Percentiles rank a stretch among this genome's conserved stretches.
Evolutionary conservation across 2,888 invertebrate species (phyloP).

Genomic region (Andrena trimmerana): DNA sequence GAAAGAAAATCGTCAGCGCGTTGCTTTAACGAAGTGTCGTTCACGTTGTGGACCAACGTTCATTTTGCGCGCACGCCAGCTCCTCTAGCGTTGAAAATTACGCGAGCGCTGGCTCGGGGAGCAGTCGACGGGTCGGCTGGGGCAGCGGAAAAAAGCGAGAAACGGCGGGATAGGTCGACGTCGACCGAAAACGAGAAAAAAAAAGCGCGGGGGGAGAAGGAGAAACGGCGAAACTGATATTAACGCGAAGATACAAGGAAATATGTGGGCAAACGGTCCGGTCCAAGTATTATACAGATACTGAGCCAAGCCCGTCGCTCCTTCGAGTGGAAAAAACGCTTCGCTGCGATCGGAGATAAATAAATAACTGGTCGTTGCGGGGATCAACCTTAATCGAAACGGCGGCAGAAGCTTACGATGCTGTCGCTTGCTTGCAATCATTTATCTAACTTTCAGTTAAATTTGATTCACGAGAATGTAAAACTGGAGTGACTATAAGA

Average conservation of each 20-base stretch:
- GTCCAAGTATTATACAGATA: slow-evolving; percentile 30
- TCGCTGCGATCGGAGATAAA: slow-evolving; percentile 5
- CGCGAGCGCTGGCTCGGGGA: slow-evolving; percentile 42
- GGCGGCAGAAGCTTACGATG: neutral
- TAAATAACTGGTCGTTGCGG: slow-evolving; percentile 35
- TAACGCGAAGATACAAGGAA: slow-evolving; percentile 57
- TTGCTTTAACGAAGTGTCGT: slow-evolving; percentile 75
- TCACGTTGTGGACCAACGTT: slow-evolving; percentile 62
- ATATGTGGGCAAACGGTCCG: slow-evolving; percentile 34
- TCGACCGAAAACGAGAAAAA: slow-evolving; percentile 25
- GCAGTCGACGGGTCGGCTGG: slow-evolving; percentile 24
- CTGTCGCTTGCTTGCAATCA: neutral
- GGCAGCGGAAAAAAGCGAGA: slow-evolving; percentile 55
- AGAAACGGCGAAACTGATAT: slow-evolving; percentile 68
- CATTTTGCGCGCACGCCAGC: slow-evolving; percentile 68
- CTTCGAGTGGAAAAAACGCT: slow-evolving; percentile 37
- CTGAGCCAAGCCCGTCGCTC: slow-evolving; percentile 30
- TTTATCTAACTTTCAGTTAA: neutral
- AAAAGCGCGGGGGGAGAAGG: slow-evolving; percentile 44
- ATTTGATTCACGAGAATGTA: too few species aligned
- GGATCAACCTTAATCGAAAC: slow-evolving; percentile 16
- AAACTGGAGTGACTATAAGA: neutral
- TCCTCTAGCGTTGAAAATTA: slow-evolving; percentile 64
- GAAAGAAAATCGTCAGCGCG: slow-evolving; percentile 71
- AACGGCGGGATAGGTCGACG: slow-evolving; percentile 33